Evolutionary conservation across 2,888 invertebrate genomes (phyloP), one percentile per base, ranked within the genome.

Genomic region (Drosophila subsilvestris): DNA sequence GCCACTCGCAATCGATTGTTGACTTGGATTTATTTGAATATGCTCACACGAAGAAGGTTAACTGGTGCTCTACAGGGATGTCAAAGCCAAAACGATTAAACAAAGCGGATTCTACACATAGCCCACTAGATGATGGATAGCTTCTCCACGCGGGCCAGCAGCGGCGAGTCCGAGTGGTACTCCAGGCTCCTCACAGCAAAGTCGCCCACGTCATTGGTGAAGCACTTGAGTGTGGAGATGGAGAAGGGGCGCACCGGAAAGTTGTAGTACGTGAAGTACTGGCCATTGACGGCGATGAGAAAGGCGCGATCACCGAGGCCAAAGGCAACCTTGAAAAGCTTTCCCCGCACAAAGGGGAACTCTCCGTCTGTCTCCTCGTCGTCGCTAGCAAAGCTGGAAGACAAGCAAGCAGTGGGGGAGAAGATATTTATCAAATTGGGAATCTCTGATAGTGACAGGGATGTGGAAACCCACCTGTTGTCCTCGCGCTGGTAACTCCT

Each of bases 361-460:
- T 92, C 92, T 0, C 92, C 92, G 60, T 90, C 91, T 20, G 91
- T 91, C 75, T 92, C 92, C 74, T 92, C 91, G 68, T 92, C 92
- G 6, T 90, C 90, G 0, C 63, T 18, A 42, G 90, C 82, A 51
- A 91, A 92, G 48, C 92, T 92, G 49, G 7, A 42, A 53, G 17
- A 1, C 8, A 22, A 3, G 12, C 5, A 14, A n/a, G n/a, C n/a
- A n/a, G n/a, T n/a, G n/a, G 12, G 12, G 9, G 1, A 48, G 9
- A 44, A 25, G 8, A 18, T 2, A 20, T 9, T 32, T 32, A 44
- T 27, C 10, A 17, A 3, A 17, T n/a, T n/a, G 7, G 7, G 2
- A 20, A 29, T 1, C 20, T 9, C n/a, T 3, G 2, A 44, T 32
- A 8, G 2, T 2, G 6, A 37, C 6, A 8, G 0, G 0, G 3